A percentile compares a stretch with the other conserved stretches of the same genome.
Evolutionary conservation across 2,888 invertebrate species (phyloP).

Genomic region (Sepioteuthis lessoniana): DNA sequence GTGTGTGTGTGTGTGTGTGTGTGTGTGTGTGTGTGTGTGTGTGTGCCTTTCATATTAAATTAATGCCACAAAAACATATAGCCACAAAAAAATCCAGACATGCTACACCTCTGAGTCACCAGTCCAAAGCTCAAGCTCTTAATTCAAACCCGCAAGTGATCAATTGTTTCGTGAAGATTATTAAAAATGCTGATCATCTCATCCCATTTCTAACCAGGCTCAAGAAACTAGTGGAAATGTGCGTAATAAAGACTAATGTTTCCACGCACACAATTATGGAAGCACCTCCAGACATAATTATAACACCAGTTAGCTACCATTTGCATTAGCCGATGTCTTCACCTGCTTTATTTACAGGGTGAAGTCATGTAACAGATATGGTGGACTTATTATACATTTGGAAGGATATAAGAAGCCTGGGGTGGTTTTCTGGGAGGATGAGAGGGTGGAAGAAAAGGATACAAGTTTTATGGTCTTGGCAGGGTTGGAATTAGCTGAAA

Average conservation of each 20-base stretch:
- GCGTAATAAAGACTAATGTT: neutral
- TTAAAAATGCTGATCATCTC: neutral
- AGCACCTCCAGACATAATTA: conserved; percentile 33
- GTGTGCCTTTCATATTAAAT: neutral
- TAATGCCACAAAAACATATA: neutral
- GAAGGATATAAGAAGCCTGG: neutral
- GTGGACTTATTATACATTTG: too few species aligned
- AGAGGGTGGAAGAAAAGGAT: neutral
- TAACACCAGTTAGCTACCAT: neutral
- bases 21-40: neutral
- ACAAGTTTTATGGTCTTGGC: too few species aligned
- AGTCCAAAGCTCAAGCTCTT: neutral
- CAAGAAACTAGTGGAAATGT: neutral
- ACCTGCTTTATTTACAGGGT: neutral
- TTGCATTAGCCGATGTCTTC: neutral
- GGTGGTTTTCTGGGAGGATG: neutral
- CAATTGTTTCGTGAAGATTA: neutral
- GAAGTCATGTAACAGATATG: neutral
- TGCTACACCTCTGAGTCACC: neutral
- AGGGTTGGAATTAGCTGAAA: too few species aligned
- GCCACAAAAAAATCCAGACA: neutral
- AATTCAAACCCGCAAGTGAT: neutral
- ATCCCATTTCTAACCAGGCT: neutral
- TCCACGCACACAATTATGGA: neutral
- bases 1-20: neutral